phyloP scores from a whole-genome alignment of 2,888 invertebrate genomes.

The Drosophila pullipes region DNA sequence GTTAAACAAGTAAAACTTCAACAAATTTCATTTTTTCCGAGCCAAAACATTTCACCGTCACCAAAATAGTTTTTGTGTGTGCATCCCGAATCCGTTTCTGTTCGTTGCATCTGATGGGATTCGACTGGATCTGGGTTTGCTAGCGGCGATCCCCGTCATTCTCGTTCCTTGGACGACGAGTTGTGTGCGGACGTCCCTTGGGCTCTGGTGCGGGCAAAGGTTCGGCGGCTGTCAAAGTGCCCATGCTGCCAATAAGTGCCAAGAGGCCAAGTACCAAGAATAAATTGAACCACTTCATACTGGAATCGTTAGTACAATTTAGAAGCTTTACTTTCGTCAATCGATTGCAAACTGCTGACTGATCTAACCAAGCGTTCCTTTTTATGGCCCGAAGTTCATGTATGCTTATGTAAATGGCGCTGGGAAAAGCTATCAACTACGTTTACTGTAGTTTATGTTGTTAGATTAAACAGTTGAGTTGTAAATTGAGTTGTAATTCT shows the following conservation, averaged over 20 bases:
- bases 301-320: slow-evolving; percentile 6
- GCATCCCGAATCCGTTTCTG: slow-evolving; percentile 35
- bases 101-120: slow-evolving; percentile 42
- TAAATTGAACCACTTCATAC: slow-evolving; percentile 83
- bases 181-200: slow-evolving; percentile 82
- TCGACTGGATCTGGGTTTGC: slow-evolving; percentile 46
- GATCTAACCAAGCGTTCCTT: slow-evolving; percentile 11
- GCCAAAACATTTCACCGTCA: slow-evolving; percentile 78
- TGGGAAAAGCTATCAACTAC: slow-evolving; percentile 72
- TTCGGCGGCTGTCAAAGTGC: slow-evolving; percentile 72
- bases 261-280: slow-evolving; percentile 80
- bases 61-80: slow-evolving; percentile 51
- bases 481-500: slow-evolving; percentile 83
- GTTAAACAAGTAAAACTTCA: slow-evolving; percentile 74
- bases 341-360: slow-evolving; percentile 47
- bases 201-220: slow-evolving; percentile 75
- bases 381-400: slow-evolving; percentile 52
- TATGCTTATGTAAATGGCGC: slow-evolving; percentile 37
- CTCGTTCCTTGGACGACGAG: slow-evolving; percentile 76
- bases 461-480: slow-evolving; percentile 49
- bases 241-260: slow-evolving; percentile 78
- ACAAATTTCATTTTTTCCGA: slow-evolving; percentile 73
- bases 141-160: slow-evolving; percentile 74
- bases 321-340: slow-evolving; percentile 18
- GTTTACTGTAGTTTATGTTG: slow-evolving; percentile 71